These are phyloP conservation scores for Crambe crambe DNA, from an alignment of 37 sponge, comb jelly and placozoan species.

Conservation along the genomic window DNA sequence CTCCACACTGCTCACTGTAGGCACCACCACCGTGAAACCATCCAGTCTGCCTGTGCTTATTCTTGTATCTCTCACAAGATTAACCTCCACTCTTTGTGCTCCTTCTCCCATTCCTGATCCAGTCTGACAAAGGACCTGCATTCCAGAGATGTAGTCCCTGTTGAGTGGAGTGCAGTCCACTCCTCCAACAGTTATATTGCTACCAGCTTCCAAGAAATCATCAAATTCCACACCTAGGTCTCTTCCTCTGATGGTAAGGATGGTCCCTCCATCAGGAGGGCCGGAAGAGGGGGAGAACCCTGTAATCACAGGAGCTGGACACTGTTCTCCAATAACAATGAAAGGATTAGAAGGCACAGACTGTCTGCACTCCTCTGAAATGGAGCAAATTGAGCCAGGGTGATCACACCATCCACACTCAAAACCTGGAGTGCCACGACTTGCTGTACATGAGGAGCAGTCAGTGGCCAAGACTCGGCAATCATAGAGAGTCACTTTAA, in stretches of 20 bases:
- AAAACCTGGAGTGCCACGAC: conserved; percentile 12
- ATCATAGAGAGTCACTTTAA: conserved; percentile 27
- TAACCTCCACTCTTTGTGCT: background rate
- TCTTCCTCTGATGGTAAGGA: conserved; percentile 67
- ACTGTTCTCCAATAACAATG: background rate
- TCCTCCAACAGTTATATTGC: background rate
- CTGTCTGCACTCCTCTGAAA: conserved; percentile 12
- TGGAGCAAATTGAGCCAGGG: background rate
- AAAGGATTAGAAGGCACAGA: background rate
- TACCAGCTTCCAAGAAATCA: conserved; percentile 1
- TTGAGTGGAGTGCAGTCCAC: conserved; percentile 18
- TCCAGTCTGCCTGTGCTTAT: background rate
- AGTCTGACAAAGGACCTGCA: conserved; percentile 29
- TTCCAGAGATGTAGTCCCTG: conserved; percentile 31
- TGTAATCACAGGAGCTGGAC: conserved; percentile 50
- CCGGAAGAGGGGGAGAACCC: conserved; percentile 52
- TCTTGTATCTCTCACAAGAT: background rate
- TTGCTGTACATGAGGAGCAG: conserved; percentile 49
- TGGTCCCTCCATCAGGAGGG: conserved; percentile 68
- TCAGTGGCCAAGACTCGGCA: conserved; percentile 17
- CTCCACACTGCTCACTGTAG: conserved; percentile 13
- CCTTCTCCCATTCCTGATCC: background rate
- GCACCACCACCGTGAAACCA: background rate
- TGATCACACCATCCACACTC: conserved; percentile 61
- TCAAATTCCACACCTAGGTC: conserved; percentile 57